phyloP scores from a whole-genome alignment of 1,140 invertebrate genomes.

The Caerostris darwini region DNA sequence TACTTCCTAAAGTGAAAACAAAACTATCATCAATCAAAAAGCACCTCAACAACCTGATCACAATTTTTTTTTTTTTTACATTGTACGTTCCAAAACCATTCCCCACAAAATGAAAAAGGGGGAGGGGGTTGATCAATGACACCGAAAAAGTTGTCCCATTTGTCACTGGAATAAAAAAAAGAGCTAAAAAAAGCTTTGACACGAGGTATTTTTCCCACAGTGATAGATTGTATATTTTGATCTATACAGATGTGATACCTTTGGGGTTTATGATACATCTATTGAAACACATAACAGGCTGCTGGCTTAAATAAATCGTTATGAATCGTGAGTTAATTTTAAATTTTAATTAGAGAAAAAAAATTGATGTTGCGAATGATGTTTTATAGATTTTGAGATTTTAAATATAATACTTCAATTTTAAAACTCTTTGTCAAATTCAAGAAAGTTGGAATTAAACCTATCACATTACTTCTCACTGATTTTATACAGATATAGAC shows the following conservation, averaged over 20 bases:
- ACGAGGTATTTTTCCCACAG: constrained; percentile 5
- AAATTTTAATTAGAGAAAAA: no score
- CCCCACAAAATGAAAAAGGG: neutral
- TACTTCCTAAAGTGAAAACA: constrained; percentile 18
- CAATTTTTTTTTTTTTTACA: neutral
- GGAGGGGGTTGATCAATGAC: constrained; percentile 58
- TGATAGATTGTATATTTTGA: neutral
- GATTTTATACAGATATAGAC: no score
- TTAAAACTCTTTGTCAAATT: no score
- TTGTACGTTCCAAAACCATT: neutral
- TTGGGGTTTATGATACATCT: constrained; percentile 18
- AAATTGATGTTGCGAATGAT: no score
- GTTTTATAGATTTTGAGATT: no score
- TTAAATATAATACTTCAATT: no score
- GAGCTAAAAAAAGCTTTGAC: constrained; percentile 39
- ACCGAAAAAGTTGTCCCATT: constrained; percentile 51
- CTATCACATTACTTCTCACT: no score
- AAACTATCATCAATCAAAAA: constrained; percentile 65
- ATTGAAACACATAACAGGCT: constrained; percentile 20
- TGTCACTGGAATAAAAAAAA: constrained; percentile 21
- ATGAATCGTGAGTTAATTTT: no score
- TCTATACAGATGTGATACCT: neutral
- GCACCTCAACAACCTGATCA: constrained; percentile 36
- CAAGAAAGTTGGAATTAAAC: no score
- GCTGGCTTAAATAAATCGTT: no score